Conservation (phyloP, 2,113 vertebrate genomes). For the Salvelinus sp. region DNA sequence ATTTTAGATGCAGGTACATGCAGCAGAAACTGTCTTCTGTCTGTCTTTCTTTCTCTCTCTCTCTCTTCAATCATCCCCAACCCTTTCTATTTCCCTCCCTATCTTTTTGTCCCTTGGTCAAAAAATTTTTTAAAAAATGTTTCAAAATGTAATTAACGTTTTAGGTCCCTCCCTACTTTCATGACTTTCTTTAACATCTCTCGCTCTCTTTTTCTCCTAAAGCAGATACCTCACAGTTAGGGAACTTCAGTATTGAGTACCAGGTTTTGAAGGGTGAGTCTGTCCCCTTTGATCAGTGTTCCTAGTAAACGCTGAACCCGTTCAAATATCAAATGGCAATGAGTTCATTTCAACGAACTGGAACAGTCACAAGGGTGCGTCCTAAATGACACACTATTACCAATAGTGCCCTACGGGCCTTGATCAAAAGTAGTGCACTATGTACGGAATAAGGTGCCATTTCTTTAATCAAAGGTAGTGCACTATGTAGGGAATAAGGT, state of each 20-base stretch:
- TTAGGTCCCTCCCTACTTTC: neutral
- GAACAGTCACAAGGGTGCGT: neutral
- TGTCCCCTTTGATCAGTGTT: neutral
- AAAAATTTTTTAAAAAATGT: too few relatives aligned
- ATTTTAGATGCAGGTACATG: constrained; percentile 73
- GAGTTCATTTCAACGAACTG: neutral
- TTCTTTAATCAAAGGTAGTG: too few relatives aligned
- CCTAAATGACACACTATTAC: too few relatives aligned
- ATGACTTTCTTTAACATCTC: neutral
- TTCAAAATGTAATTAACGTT: neutral
- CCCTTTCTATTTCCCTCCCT: constrained; percentile 8
- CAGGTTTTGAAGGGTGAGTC: neutral
- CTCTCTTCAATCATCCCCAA: neutral
- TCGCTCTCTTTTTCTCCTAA: neutral
- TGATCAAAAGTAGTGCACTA: neutral
- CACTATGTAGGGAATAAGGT: neutral
- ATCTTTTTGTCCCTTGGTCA: neutral
- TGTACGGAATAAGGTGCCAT: neutral
- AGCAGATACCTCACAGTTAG: neutral
- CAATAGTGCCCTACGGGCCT: too few relatives aligned
- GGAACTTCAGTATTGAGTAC: neutral
- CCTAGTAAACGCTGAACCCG: neutral
- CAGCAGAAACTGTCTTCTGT: constrained; percentile 63
- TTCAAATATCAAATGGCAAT: constrained; percentile 4
- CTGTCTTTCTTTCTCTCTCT: neutral